Percentiles rank a stretch among this genome's conserved stretches.
Conservation (phyloP, 2,797 vertebrate genomes). For the Aselliscus stoliczkanus region DNA sequence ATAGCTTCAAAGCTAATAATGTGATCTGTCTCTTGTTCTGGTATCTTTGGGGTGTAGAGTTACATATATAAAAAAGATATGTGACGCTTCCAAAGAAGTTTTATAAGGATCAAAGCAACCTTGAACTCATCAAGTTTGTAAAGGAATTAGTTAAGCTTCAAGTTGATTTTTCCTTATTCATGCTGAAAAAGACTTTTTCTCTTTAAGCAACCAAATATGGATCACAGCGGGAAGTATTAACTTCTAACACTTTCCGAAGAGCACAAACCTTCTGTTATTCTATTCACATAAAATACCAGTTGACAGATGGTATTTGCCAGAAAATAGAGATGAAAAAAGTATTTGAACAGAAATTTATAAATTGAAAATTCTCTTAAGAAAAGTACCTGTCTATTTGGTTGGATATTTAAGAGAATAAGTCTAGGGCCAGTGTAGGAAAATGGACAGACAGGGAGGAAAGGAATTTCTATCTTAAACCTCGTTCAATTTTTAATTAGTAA, state of each 20-base stretch:
- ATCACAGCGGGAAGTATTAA: slow-evolving; percentile 71
- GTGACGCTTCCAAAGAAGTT: slow-evolving; percentile 11
- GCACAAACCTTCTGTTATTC: slow-evolving; percentile 74
- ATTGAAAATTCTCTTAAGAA: slow-evolving; percentile 57
- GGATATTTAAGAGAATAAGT: slow-evolving; percentile 47
- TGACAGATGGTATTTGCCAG: slow-evolving; percentile 72
- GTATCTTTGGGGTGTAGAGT: background rate
- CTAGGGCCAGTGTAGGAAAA: background rate
- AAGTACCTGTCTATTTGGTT: slow-evolving; percentile 53
- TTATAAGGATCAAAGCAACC: slow-evolving; percentile 32
- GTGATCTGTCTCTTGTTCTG: background rate
- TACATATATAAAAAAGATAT: background rate
- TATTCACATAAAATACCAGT: slow-evolving; percentile 74
- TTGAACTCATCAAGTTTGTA: slow-evolving; percentile 42
- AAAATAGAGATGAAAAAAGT: slow-evolving; percentile 59
- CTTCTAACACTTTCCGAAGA: slow-evolving; percentile 67
- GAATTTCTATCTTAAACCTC: slow-evolving; percentile 24
- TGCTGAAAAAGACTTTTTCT: slow-evolving; percentile 58
- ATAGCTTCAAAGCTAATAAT: background rate
- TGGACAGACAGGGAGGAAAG: background rate
- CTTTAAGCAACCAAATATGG: slow-evolving; percentile 65
- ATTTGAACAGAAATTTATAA: slow-evolving; percentile 57
- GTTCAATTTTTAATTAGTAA: slow-evolving; percentile 6
- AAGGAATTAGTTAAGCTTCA: slow-evolving; percentile 51
- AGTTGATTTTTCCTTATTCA: slow-evolving; percentile 45